Percentiles rank a stretch among this genome's conserved stretches.
Conservation (phyloP, 2,797 vertebrate species). For the Spinibarbus caldwelli region DNA sequence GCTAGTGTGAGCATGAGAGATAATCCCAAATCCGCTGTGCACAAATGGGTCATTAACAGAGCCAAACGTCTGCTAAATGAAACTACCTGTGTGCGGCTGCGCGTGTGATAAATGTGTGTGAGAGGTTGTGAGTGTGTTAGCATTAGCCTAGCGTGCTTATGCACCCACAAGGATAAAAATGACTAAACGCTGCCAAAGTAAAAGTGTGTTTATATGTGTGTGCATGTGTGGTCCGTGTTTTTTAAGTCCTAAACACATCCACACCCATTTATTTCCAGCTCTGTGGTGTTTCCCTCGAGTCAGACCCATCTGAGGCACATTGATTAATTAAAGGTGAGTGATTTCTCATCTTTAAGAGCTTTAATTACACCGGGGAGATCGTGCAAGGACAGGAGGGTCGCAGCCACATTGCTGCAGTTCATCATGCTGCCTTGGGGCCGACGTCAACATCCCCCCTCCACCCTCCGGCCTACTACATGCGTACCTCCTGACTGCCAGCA, state of each 20-base stretch:
- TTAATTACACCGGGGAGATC: slow-evolving; percentile 72
- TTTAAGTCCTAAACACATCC: slow-evolving; percentile 29
- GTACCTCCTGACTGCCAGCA: neutral
- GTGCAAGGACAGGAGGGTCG: slow-evolving; percentile 70
- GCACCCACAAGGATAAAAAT: neutral
- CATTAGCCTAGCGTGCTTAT: slow-evolving; percentile 21
- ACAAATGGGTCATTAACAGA: slow-evolving; percentile 54
- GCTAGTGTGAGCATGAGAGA: slow-evolving; percentile 64
- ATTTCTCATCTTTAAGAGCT: slow-evolving; percentile 78
- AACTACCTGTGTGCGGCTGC: slow-evolving; percentile 49
- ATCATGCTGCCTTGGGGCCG: slow-evolving; percentile 64
- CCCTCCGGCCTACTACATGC: neutral
- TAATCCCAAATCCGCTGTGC: slow-evolving; percentile 67
- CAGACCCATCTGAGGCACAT: slow-evolving; percentile 63
- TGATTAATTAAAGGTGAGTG: slow-evolving; percentile 78
- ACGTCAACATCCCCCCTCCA: slow-evolving; percentile 25
- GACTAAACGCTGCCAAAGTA: slow-evolving; percentile 20
- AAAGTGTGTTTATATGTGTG: slow-evolving; percentile 23
- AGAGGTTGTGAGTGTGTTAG: neutral
- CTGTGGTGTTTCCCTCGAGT: slow-evolving; percentile 52
- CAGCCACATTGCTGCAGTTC: slow-evolving; percentile 59
- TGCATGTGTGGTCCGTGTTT: slow-evolving; percentile 46
- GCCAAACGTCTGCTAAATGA: slow-evolving; percentile 52
- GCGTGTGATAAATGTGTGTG: slow-evolving; percentile 6
- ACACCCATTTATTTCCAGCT: slow-evolving; percentile 50